A percentile compares a stretch with the other conserved stretches of the same genome.
phyloP scores from a whole-genome alignment of 1,140 invertebrate species.

The Drosophila sturtevanti region DNA sequence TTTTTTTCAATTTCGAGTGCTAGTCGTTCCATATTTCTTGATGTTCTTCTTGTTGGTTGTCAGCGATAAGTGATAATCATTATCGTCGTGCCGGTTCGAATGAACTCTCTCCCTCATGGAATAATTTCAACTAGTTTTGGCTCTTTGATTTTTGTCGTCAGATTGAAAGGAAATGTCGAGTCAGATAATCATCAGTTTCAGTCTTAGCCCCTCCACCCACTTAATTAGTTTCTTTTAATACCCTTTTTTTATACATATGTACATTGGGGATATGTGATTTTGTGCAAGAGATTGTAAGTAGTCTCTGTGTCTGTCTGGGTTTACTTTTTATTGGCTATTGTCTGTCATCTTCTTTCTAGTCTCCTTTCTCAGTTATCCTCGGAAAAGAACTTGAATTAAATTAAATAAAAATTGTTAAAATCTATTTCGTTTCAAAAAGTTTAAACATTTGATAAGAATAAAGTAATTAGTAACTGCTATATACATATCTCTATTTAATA shows the following conservation, averaged over 20 bases:
- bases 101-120: constrained; percentile 16
- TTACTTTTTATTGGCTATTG: no score
- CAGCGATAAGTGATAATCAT: constrained; percentile 60
- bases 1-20: constrained; percentile 63
- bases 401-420: no score
- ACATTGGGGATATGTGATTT: constrained; percentile 50
- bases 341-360: no score
- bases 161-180: constrained; percentile 43
- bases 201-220: constrained; percentile 55
- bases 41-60: constrained; percentile 44
- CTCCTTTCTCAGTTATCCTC: no score
- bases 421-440: no score
- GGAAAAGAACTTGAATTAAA: no score
- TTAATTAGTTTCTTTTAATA: constrained; percentile 55
- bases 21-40: constrained; percentile 22
- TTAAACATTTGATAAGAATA: no score
- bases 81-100: constrained; percentile 47
- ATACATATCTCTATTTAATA: no score
- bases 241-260: constrained; percentile 2
- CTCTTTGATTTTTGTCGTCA: constrained; percentile 51
- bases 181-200: constrained; percentile 49
- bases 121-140: constrained; percentile 30
- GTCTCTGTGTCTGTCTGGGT: no score
- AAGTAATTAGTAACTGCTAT: no score
- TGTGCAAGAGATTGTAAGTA: no score